Conservation (phyloP, 2,797 vertebrate species). For the Brachyalestes nurse region DNA sequence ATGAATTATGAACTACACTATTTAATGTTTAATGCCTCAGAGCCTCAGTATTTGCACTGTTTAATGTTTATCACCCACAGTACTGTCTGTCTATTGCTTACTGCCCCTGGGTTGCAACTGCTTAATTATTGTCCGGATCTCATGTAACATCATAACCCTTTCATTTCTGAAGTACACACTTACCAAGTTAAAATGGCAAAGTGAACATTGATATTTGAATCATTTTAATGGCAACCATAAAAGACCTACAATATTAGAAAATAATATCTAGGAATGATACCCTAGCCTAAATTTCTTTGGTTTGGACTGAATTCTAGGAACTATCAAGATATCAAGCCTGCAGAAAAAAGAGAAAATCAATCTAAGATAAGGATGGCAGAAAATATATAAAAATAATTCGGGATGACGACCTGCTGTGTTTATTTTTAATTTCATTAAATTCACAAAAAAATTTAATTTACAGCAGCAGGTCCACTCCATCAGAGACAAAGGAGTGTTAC, state of each 20-base stretch:
- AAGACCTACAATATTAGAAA: background rate
- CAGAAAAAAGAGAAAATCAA: background rate
- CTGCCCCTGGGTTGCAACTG: background rate
- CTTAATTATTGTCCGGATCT: background rate
- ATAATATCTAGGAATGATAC: background rate
- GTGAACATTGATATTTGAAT: background rate
- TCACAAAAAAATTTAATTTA: background rate
- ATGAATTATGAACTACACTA: background rate
- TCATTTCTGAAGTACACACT: background rate
- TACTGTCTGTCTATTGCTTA: background rate
- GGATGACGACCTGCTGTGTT: background rate
- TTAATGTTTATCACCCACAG: background rate
- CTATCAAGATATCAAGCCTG: background rate
- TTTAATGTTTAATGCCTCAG: conserved; percentile 2
- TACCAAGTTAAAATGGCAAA: background rate
- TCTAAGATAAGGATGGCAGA: too few species aligned
- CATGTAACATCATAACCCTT: background rate
- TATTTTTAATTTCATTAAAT: background rate
- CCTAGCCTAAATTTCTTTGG: background rate
- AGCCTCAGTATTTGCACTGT: conserved; percentile 1
- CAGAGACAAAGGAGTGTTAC: too few species aligned
- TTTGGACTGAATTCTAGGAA: background rate
- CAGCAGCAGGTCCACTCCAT: background rate
- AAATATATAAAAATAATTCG: background rate
- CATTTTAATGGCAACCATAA: background rate